Base-by-base conservation (phyloP, 2,113 vertebrate species). In the Ptyas mucosa region DNA sequence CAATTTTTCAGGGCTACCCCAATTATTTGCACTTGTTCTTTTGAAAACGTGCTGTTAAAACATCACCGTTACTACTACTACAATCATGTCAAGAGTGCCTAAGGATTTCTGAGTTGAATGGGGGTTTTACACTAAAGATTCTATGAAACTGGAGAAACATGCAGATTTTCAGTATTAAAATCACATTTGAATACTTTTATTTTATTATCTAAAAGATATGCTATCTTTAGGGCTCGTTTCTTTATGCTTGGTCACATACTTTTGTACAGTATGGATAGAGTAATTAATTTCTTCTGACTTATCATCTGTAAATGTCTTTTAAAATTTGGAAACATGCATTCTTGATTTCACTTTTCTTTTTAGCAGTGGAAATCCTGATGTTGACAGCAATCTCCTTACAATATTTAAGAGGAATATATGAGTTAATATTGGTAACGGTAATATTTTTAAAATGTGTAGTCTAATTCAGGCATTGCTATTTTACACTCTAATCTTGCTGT, bases 361-460 rank as follows among this genome's bases (percentile, higher is more conserved):
- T 46, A 57, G 5, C 23, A 69, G 5, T 53, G 39, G 58, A 94
- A 86, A 0, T 15, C 34, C 85, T 95, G 88, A 3, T 61, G 75
- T 43, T 85, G 92, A 69, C 39, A 85, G 61, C 55, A 85, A 55
- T 10, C 23, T 20, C 12, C 0, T 8, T 69, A 61, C 26, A 87
- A 91, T 51, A 34, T 1, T 87, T 0, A 64, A 89, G 23, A 92
- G 89, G 18, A 92, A 54, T 81, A 94, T 94, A 95, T 0, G 94
- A 90, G 96, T 97, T 96, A 96, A 97, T 15, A 97, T 12, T 87
- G 46, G 85, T 23, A 85, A 4, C 1, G 21, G 18, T 52, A 91
- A 90, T 90, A 93, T 91, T 93, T 95, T 96, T 86, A 92, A 94
- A 46, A 94, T 94, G 87, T 20, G 29, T 34, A 94, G 95, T 96